Percentiles rank a stretch among this genome's conserved stretches.
Conservation (phyloP, 2,113 vertebrate genomes). For the Lepus timidus region DNA sequence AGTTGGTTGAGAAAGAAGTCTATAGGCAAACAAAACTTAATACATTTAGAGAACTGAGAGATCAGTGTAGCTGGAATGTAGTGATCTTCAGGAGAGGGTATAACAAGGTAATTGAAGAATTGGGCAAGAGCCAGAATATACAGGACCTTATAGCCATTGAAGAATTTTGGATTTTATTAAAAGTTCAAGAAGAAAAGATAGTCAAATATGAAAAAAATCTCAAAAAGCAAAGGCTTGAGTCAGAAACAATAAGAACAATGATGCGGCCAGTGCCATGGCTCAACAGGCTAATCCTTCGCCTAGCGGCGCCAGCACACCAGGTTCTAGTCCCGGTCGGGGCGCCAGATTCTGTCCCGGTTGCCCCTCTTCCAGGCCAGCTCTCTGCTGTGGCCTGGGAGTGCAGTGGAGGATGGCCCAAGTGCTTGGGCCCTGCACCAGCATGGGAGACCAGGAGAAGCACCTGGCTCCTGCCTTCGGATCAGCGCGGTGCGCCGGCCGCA, state of each 20-base stretch:
- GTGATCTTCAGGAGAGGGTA: neutral
- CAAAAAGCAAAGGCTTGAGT: neutral
- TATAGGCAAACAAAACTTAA: neutral
- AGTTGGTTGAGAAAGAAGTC: neutral
- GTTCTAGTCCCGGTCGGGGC: too few relatives aligned
- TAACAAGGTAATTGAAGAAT: neutral
- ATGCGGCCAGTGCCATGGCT: too few relatives aligned
- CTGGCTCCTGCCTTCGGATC: too few relatives aligned
- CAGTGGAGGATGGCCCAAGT: too few relatives aligned
- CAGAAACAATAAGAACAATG: neutral
- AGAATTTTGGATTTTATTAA: conserved; percentile 3
- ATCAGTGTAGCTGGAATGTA: neutral
- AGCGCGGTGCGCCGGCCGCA: too few relatives aligned
- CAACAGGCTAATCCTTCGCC: too few relatives aligned
- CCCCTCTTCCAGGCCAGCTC: too few relatives aligned
- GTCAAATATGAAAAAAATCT: neutral
- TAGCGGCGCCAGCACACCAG: too few relatives aligned
- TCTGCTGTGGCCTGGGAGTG: too few relatives aligned
- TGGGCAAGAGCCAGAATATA: neutral
- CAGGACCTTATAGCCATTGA: neutral
- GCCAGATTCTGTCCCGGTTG: too few relatives aligned
- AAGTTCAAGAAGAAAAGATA: conserved; percentile 1
- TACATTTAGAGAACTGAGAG: neutral
- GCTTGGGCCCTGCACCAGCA: too few relatives aligned
- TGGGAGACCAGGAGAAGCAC: too few relatives aligned